Conservation (phyloP, 2,797 vertebrate species). For the Micropoecilia bifurca region DNA sequence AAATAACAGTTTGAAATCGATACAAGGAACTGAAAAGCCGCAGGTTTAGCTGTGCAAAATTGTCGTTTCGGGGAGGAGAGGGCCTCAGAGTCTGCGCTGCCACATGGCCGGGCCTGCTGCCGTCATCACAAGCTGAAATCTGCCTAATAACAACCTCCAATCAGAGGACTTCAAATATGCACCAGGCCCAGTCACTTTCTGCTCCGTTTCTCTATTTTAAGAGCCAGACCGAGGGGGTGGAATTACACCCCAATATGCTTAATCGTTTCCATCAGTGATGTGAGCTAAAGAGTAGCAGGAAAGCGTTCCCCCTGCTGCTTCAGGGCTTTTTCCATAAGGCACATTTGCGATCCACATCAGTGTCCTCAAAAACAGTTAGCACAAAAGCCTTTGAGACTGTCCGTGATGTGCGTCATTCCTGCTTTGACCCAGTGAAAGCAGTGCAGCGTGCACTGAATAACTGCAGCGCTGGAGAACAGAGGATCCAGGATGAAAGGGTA, state of each 20-base stretch:
- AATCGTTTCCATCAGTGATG: conserved; percentile 82
- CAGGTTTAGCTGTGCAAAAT: conserved; percentile 13
- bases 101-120: conserved; percentile 58
- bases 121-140: conserved; percentile 69
- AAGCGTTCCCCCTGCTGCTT: conserved; percentile 35
- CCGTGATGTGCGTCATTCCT: conserved; percentile 53
- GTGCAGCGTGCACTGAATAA: conserved; percentile 27
- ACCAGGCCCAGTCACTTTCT: conserved; percentile 48
- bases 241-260: conserved; percentile 81
- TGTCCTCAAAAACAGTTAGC: conserved; percentile 44
- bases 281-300: conserved; percentile 53
- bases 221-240: conserved; percentile 68
- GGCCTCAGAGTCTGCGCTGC: conserved; percentile 40
- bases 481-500: conserved; percentile 46
- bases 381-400: conserved; percentile 52
- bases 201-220: conserved; percentile 71
- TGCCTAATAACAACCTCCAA: conserved; percentile 79
- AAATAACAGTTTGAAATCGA: conserved; percentile 45
- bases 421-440: conserved; percentile 34
- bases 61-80: not conserved
- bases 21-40: conserved; percentile 22
- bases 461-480: conserved; percentile 32
- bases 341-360: conserved; percentile 56
- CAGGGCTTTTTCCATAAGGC: conserved; percentile 61
- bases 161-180: conserved; percentile 77